phyloP scores from a whole-genome alignment of 2,113 vertebrate species.

The Uropsilus gracilis region DNA sequence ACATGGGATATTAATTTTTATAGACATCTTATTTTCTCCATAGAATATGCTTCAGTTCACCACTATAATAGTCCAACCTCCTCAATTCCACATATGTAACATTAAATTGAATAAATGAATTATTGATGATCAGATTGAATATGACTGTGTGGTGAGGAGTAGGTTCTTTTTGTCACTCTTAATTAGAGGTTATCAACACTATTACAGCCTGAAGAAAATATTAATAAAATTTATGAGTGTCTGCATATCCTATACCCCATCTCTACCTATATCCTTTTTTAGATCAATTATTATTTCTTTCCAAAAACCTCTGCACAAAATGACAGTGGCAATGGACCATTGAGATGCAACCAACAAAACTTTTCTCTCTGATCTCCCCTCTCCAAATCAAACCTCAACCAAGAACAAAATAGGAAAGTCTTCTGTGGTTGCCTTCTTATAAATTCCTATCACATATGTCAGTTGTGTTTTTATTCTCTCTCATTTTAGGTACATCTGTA shows the following conservation, averaged over 20 bases:
- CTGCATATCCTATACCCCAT: not conserved
- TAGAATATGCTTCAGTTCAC: not conserved
- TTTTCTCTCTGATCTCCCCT: not conserved
- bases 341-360: not conserved
- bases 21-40: not conserved
- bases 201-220: not conserved
- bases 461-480: not conserved
- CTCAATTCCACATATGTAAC: not conserved
- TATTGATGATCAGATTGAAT: not conserved
- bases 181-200: not conserved
- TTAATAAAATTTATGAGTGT: not conserved
- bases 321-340: not conserved
- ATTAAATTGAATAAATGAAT: slow-evolving; percentile 28
- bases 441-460: not conserved
- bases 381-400: not conserved
- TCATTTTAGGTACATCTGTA: not conserved
- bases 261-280: not conserved
- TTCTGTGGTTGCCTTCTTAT: not conserved
- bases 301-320: not conserved
- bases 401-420: not conserved
- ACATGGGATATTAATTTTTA: slow-evolving; percentile 35
- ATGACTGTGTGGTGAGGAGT: not conserved
- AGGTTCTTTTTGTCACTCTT: not conserved
- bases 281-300: slow-evolving; percentile 5
- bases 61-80: not conserved